Evolutionary conservation across 2,888 invertebrate species (phyloP), one percentile per base, ranked within the genome.

Genomic region (Azorinus chamasolen): DNA sequence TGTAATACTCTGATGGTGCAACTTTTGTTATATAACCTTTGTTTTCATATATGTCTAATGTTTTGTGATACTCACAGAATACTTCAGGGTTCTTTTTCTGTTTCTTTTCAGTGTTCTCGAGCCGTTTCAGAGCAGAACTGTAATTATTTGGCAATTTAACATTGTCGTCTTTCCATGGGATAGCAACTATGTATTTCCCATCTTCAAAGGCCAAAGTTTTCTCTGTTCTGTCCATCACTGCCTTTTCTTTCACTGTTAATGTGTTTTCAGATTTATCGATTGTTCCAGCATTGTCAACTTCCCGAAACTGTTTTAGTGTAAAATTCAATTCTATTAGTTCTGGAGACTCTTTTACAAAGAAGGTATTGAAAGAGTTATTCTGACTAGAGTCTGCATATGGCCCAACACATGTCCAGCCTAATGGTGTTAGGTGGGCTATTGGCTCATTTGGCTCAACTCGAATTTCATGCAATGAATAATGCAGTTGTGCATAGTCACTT

Each of bases 321-420:
- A n/a, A n/a, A n/a, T n/a, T n/a, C n/a, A n/a, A n/a, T n/a, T n/a
- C n/a, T n/a, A n/a, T n/a, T n/a, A n/a, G n/a, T n/a, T n/a, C n/a
- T n/a, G n/a, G 39, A 64, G 54, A n/a, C n/a, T n/a, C n/a, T n/a
- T n/a, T n/a, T n/a, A n/a, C n/a, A n/a, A n/a, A n/a, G n/a, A n/a
- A n/a, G 48, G 25, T 22, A 24, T 22, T 53, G 37, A 6, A 53
- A 0, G 46, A 43, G 18, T 48, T 54, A 14, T 59, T 46, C 10
- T 53, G 14, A 25, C 18, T 16, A n/a, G 18, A 43, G 20, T 22
- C 16, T 37, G 43, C 18, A 8, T 51, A 24, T n/a, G 45, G 48
- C 12, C 71, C 73, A 25, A 71, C 64, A 45, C 73, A 73, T 16
- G 74, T 83, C 79, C 77, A 83, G 16, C 77, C 71, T 18, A 83